A percentile compares a stretch with the other conserved stretches of the same genome.
Evolutionary conservation across 2,113 vertebrate genomes (phyloP).

Genomic region (Phyllopteryx taeniolatus): DNA sequence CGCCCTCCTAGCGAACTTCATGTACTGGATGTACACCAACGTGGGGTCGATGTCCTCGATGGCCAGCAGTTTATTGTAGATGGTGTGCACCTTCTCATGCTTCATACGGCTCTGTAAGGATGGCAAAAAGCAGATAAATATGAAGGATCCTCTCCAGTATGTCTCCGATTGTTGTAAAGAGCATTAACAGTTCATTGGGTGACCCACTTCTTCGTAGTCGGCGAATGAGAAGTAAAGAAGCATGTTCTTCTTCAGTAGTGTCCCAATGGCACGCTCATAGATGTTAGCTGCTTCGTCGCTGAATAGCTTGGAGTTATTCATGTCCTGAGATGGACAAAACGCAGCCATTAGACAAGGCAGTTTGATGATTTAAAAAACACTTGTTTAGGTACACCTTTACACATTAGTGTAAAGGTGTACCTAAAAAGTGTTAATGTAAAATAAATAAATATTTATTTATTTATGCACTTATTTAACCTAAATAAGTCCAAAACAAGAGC

Average conservation of each 20-base stretch:
- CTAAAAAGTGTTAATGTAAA: no score
- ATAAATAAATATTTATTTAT: no score
- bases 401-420: no score
- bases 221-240: constrained; percentile 98
- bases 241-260: constrained; percentile 99
- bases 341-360: background rate
- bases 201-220: constrained; percentile 94
- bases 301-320: constrained; percentile 99
- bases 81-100: constrained; percentile 96
- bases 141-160: background rate
- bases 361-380: background rate
- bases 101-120: constrained; percentile 92
- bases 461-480: no score
- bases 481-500: background rate
- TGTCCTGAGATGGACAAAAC: constrained; percentile 77
- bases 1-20: constrained; percentile 97
- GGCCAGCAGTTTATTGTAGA: constrained; percentile 93
- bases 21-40: constrained; percentile 98
- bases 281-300: constrained; percentile 99
- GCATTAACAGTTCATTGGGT: background rate
- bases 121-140: background rate
- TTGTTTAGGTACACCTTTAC: background rate
- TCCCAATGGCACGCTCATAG: constrained; percentile 97
- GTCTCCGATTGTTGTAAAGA: background rate
- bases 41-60: constrained; percentile 98